phyloP scores from a whole-genome alignment of 2,888 invertebrate species.

The Coenonympha glycerion region DNA sequence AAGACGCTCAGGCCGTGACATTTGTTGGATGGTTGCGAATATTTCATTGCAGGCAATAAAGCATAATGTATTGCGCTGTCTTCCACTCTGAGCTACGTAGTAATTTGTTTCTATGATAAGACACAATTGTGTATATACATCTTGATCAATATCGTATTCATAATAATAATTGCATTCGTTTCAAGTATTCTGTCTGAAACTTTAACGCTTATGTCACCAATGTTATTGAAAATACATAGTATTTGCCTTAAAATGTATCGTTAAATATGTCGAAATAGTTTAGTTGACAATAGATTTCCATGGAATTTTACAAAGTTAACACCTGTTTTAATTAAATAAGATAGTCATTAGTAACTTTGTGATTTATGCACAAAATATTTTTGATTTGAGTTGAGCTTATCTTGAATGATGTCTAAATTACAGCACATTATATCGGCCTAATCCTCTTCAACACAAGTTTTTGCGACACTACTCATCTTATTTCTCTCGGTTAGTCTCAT shows the following conservation, averaged over 20 bases:
- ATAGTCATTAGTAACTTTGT: not conserved
- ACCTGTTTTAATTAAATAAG: too few species aligned
- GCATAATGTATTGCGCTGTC: constrained; percentile 43
- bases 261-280: too few species aligned
- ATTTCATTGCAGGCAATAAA: constrained; percentile 39
- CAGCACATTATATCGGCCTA: not conserved
- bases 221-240: too few species aligned
- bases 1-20: constrained; percentile 26
- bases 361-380: too few species aligned
- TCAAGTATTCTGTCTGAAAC: not conserved
- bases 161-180: constrained; percentile 8
- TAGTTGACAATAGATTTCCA: too few species aligned
- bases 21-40: constrained; percentile 36
- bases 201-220: not conserved
- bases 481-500: not conserved
- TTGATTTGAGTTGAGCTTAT: too few species aligned
- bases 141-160: constrained; percentile 16
- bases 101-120: constrained; percentile 45
- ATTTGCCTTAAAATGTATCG: too few species aligned
- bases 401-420: too few species aligned
- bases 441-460: not conserved
- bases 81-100: constrained; percentile 29
- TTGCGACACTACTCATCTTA: not conserved
- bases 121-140: constrained; percentile 16
- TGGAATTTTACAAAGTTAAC: too few species aligned